A percentile compares a stretch with the other conserved stretches of the same genome.
Evolutionary conservation across 2,797 vertebrate species (phyloP).

Genomic region (Mus spretus): DNA sequence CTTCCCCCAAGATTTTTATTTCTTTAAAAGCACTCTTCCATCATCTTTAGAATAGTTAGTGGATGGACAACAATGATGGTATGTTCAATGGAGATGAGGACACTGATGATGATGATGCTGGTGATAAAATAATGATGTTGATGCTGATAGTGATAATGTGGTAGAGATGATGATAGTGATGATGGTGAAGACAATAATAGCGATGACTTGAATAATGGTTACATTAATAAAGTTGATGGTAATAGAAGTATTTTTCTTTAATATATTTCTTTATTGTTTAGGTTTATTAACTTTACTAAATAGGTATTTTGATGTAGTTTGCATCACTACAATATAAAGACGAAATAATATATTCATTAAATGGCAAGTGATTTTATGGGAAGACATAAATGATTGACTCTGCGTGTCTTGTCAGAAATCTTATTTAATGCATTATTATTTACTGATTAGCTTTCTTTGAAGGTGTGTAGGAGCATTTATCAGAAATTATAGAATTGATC

Average conservation of each 20-base stretch:
- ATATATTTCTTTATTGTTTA: not conserved
- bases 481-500: not conserved
- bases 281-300: constrained; percentile 19
- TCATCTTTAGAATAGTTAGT: not conserved
- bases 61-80: not conserved
- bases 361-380: not conserved
- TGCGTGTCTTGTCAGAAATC: not conserved
- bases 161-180: not conserved
- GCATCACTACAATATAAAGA: not conserved
- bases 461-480: not conserved
- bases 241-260: not conserved
- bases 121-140: not conserved
- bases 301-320: not conserved
- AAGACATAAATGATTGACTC: not conserved
- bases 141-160: no score
- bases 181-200: not conserved
- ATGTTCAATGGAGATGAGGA: no score
- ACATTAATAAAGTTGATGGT: not conserved
- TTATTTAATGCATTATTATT: not conserved
- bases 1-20: not conserved
- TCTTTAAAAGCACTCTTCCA: not conserved
- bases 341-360: not conserved
- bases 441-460: not conserved
- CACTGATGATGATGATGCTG: not conserved
- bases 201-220: not conserved